phyloP scores from a whole-genome alignment of 2,113 vertebrate species.

The Myotis brandtii region DNA sequence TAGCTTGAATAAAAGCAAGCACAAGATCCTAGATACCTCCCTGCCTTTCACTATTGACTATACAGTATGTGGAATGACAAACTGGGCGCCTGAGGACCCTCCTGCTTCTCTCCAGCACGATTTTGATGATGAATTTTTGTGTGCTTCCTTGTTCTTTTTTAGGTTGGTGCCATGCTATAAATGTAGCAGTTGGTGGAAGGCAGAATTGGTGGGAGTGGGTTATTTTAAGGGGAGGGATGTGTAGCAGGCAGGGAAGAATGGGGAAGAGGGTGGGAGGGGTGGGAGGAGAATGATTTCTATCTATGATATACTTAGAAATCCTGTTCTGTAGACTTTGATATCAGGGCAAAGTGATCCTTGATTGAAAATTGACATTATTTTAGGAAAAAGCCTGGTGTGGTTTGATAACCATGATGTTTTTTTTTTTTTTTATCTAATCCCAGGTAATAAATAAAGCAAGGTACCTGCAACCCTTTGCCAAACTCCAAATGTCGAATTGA shows the following conservation, averaged over 20 bases:
- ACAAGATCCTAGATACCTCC: fast-evolving
- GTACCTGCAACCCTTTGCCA: conserved; percentile 61
- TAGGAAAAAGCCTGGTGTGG: conserved; percentile 45
- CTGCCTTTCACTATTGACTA: background rate
- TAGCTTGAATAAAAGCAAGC: background rate
- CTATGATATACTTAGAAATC: background rate
- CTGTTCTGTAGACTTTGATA: background rate
- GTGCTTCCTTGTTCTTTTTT: background rate
- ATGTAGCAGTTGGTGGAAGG: background rate
- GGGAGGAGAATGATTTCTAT: background rate
- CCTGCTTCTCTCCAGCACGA: background rate
- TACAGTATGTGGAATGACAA: background rate
- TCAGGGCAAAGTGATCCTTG: conserved; percentile 29
- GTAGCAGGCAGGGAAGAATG: background rate
- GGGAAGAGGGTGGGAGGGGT: background rate
- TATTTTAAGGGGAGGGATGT: conserved; percentile 38
- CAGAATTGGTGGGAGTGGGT: conserved; percentile 35
- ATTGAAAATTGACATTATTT: conserved; percentile 56
- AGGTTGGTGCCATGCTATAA: background rate
- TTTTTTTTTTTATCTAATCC: conserved; percentile 70
- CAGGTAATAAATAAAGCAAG: conserved; percentile 73
- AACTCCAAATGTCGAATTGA: conserved; percentile 72
- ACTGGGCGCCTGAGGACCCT: background rate
- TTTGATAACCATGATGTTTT: conserved; percentile 67
- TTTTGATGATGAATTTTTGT: background rate